phyloP scores from a whole-genome alignment of 1,140 invertebrate genomes.

The Hermetia illucens region DNA sequence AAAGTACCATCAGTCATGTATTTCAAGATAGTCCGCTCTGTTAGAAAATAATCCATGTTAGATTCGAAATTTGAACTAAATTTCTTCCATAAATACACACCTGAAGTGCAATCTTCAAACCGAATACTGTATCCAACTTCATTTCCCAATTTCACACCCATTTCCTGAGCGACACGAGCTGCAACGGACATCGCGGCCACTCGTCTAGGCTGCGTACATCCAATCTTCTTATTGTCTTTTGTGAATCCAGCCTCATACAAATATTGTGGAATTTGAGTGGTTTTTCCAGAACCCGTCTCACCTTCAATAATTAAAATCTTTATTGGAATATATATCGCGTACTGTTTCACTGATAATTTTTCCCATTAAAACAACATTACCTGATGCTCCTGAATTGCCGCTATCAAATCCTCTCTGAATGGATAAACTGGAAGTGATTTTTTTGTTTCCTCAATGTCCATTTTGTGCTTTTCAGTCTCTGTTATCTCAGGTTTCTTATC shows the following conservation, averaged over 20 bases:
- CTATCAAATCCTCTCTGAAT: conserved; percentile 78
- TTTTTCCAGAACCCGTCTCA: conserved; percentile 96
- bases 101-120: conserved; percentile 97
- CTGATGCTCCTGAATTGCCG: conserved; percentile 80
- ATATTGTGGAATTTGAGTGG: conserved; percentile 98
- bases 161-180: conserved; percentile 96
- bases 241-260: conserved; percentile 84
- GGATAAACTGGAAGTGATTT: conserved; percentile 88
- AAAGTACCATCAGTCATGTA: conserved; percentile 99
- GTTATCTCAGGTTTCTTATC: conserved; percentile 43
- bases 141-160: conserved; percentile 95
- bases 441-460: conserved; percentile 84
- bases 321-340: not conserved
- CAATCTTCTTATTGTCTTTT: conserved; percentile 70
- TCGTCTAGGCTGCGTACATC: conserved; percentile 90
- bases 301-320: conserved; percentile 90
- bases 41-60: not conserved
- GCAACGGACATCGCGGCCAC: conserved; percentile 99
- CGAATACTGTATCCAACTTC: conserved; percentile 98
- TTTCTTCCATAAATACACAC: conserved; percentile 3
- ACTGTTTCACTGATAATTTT: not conserved
- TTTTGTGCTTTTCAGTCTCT: conserved; percentile 57
- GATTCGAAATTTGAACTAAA: conserved; percentile 2
- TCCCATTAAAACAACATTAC: conserved; percentile 27
- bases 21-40: conserved; percentile 87